phyloP scores from a whole-genome alignment of 2,797 vertebrate species.

The Schizothorax lantsangensis region DNA sequence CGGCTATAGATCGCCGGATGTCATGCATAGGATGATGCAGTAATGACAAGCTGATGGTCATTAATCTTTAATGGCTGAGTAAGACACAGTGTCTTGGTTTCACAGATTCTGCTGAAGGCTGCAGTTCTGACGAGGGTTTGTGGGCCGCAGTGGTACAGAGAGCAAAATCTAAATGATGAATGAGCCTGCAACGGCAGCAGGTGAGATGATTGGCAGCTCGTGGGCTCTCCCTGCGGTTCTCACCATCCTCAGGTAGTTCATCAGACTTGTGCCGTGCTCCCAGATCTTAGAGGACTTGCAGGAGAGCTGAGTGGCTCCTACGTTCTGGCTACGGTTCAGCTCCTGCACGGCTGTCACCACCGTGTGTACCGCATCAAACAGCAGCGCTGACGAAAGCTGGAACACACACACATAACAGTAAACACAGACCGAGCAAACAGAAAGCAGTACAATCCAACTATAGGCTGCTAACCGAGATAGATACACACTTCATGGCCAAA shows the following conservation, averaged over 20 bases:
- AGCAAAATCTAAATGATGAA: conserved; percentile 40
- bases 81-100: conserved; percentile 33
- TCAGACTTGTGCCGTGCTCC: conserved; percentile 98
- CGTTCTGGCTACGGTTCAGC: conserved; percentile 97
- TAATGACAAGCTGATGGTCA: conserved; percentile 32
- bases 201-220: conserved; percentile 38
- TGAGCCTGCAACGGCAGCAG: conserved; percentile 5
- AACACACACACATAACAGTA: conserved; percentile 55
- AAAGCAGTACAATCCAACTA: conserved; percentile 67
- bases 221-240: conserved; percentile 62
- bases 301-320: conserved; percentile 94
- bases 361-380: conserved; percentile 94
- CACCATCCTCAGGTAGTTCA: conserved; percentile 99
- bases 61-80: conserved; percentile 42
- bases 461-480: conserved; percentile 46
- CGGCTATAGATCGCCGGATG: background rate
- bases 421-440: conserved; percentile 47
- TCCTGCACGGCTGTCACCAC: conserved; percentile 95
- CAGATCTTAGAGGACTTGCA: conserved; percentile 98
- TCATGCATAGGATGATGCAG: conserved; percentile 9
- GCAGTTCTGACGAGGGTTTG: conserved; percentile 30
- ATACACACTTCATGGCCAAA: conserved; percentile 20
- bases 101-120: conserved; percentile 29
- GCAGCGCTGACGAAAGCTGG: conserved; percentile 93
- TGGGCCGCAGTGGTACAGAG: conserved; percentile 24